A percentile compares a stretch with the other conserved stretches of the same genome.
These are phyloP conservation scores for Gastrophysa polygoni DNA, from an alignment of 2,888 invertebrate genomes.

Conservation along the genomic window DNA sequence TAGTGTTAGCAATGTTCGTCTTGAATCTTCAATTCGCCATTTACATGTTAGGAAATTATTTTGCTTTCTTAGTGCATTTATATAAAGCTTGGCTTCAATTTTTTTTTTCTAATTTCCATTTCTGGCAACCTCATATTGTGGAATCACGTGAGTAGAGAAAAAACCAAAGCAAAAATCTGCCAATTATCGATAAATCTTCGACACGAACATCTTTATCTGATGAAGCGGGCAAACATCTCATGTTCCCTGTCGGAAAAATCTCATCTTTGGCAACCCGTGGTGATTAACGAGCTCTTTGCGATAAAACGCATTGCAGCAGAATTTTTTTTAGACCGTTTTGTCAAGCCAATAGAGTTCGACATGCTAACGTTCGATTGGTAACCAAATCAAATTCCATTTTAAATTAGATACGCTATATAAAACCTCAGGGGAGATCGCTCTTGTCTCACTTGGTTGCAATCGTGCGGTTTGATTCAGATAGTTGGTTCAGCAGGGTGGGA, in stretches of 20 bases:
- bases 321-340: slow-evolving; percentile 35
- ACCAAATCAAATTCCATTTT: slow-evolving; percentile 41
- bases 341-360: slow-evolving; percentile 42
- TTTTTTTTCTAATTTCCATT: no score
- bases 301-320: slow-evolving; percentile 42
- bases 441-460: slow-evolving; percentile 41
- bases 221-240: not conserved
- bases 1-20: no score
- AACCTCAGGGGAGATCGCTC: slow-evolving; percentile 37
- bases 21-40: no score
- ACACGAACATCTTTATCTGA: no score
- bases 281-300: slow-evolving; percentile 20
- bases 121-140: no score
- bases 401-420: slow-evolving; percentile 51
- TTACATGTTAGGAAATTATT: no score
- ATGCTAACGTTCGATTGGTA: slow-evolving; percentile 38
- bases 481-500: not conserved
- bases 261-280: slow-evolving; percentile 23
- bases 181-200: no score
- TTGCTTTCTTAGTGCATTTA: no score
- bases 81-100: no score
- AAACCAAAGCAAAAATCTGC: no score
- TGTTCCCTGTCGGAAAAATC: not conserved
- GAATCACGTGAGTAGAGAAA: no score
- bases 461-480: slow-evolving; percentile 19